phyloP scores from a whole-genome alignment of 2,888 invertebrate genomes.

The Pristionchus arcanus region DNA sequence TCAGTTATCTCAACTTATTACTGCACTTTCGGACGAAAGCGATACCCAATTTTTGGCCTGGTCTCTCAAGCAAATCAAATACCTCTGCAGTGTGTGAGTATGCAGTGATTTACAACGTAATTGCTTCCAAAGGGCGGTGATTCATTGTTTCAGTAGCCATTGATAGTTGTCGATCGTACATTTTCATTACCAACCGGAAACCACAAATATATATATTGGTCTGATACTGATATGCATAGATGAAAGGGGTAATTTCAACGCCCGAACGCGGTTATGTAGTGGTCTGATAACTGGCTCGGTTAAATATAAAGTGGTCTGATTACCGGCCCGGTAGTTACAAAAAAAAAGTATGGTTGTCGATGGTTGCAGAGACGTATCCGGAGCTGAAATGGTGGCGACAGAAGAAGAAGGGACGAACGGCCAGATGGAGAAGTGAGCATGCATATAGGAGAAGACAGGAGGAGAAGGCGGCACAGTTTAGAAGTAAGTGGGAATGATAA shows the following conservation, averaged over 20 bases:
- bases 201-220: no score
- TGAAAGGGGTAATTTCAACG: no score
- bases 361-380: not conserved
- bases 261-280: no score
- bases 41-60: no score
- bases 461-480: not conserved
- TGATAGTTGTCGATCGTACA: not conserved
- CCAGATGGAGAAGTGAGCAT: not conserved
- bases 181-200: no score
- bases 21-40: no score
- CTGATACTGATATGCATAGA: no score
- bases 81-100: no score
- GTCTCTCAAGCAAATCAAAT: no score
- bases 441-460: not conserved
- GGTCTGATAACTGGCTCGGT: no score
- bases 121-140: not conserved
- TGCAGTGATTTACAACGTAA: no score
- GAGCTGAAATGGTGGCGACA: not conserved
- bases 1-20: not conserved
- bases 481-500: not conserved
- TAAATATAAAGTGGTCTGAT: not conserved
- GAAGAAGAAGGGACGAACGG: constrained; percentile 14
- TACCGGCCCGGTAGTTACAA: not conserved
- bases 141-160: not conserved
- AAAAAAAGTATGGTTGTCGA: no score